Percentiles rank a stretch among this genome's conserved stretches.
Evolutionary conservation across 2,888 invertebrate genomes (phyloP).

Genomic region (Pandemis corylana): DNA sequence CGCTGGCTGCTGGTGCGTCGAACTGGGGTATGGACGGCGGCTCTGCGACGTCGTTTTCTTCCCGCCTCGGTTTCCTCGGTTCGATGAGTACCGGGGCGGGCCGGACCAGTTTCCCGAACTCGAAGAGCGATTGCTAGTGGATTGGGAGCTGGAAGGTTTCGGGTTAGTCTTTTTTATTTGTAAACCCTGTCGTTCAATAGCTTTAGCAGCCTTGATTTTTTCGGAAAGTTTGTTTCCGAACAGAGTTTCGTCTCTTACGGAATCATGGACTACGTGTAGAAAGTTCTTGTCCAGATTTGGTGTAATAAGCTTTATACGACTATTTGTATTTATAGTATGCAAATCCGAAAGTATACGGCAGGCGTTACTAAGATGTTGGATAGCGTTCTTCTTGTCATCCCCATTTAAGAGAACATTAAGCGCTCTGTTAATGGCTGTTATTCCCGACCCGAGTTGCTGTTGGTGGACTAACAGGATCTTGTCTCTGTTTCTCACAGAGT

Average conservation of each 20-base stretch:
- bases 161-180: constrained; percentile 2
- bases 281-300: constrained; percentile 44
- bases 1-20: neutral
- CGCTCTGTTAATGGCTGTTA: constrained; percentile 42
- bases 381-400: constrained; percentile 29
- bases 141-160: neutral
- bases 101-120: constrained; percentile 43
- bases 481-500: constrained; percentile 22
- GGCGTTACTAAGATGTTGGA: constrained; percentile 34
- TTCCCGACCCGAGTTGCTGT: constrained; percentile 43
- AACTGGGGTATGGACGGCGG: neutral
- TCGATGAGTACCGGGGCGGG: constrained; percentile 45
- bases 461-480: constrained; percentile 31
- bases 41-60: neutral
- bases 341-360: constrained; percentile 42
- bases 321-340: constrained; percentile 32
- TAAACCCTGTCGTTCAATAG: constrained; percentile 13
- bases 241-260: constrained; percentile 44
- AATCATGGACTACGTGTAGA: constrained; percentile 39
- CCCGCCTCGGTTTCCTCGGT: constrained; percentile 44
- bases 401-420: neutral
- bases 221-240: constrained; percentile 43
- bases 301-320: constrained; percentile 40
- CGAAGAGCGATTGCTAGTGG: neutral
- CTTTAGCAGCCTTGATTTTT: constrained; percentile 41